Conservation (phyloP, 1,140 invertebrate species). For the Patella vulgata region DNA sequence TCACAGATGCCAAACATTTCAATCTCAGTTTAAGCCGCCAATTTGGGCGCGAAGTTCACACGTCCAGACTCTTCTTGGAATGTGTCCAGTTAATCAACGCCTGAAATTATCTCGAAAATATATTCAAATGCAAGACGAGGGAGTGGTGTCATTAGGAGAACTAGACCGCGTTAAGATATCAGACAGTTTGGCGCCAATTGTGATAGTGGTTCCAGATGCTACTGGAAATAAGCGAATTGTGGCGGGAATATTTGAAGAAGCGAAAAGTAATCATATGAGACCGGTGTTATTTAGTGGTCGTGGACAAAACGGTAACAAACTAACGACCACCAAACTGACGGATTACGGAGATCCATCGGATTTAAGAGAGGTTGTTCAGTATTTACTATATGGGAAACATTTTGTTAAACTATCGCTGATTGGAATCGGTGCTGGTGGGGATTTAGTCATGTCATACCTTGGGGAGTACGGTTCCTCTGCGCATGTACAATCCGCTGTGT, state of each 20-base stretch:
- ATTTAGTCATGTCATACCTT: slow-evolving; percentile 52
- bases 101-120: slow-evolving; percentile 42
- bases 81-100: slow-evolving; percentile 17
- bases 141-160: slow-evolving; percentile 54
- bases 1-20: slow-evolving; percentile 29
- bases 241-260: slow-evolving; percentile 22
- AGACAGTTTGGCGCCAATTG: slow-evolving; percentile 16
- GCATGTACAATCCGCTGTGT: slow-evolving; percentile 36
- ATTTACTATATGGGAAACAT: slow-evolving; percentile 39
- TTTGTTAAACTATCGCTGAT: slow-evolving; percentile 38
- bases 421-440: slow-evolving; percentile 45
- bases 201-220: slow-evolving; percentile 46
- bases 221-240: slow-evolving; percentile 36
- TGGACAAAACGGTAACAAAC: slow-evolving; percentile 46
- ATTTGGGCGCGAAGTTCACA: slow-evolving; percentile 36
- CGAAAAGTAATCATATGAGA: slow-evolving; percentile 31
- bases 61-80: slow-evolving; percentile 44
- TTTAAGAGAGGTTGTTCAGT: slow-evolving; percentile 43
- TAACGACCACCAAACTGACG: slow-evolving; percentile 50
- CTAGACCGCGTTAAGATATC: slow-evolving; percentile 13
- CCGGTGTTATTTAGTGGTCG: slow-evolving; percentile 51
- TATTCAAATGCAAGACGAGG: slow-evolving; percentile 55
- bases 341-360: slow-evolving; percentile 38
- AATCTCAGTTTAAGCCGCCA: slow-evolving; percentile 34
- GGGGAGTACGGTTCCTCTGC: slow-evolving; percentile 52